Conservation (phyloP, 1,140 invertebrate genomes). For the Catajapyx aquilonaris region DNA sequence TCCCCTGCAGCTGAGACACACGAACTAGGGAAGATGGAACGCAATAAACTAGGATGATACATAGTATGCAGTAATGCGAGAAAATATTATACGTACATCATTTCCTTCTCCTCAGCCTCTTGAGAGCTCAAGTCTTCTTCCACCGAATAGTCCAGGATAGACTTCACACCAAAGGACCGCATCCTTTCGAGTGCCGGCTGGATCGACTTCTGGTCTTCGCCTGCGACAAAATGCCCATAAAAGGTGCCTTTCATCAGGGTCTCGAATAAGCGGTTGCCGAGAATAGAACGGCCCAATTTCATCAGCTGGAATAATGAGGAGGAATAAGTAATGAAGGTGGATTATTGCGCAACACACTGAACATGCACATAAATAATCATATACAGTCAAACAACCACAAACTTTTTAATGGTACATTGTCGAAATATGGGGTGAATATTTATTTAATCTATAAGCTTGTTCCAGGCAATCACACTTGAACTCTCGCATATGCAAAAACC, state of each 20-base stretch:
- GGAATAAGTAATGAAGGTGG: no score
- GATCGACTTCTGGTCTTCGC: constrained; percentile 73
- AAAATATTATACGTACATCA: constrained; percentile 43
- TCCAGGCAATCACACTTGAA: no score
- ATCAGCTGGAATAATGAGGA: constrained; percentile 46
- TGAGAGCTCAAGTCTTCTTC: constrained; percentile 90
- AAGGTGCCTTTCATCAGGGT: constrained; percentile 83
- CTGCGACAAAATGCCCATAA: constrained; percentile 97
- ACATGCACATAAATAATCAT: no score
- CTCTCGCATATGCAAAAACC: no score
- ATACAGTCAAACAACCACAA: no score
- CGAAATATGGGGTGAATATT: no score
- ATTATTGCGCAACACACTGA: no score
- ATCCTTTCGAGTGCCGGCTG: constrained; percentile 62
- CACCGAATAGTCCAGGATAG: constrained; percentile 95
- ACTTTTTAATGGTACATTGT: no score
- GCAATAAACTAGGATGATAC: neutral
- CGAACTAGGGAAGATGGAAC: constrained; percentile 9
- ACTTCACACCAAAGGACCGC: constrained; percentile 88
- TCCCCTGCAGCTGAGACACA: constrained; percentile 8
- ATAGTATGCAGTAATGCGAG: neutral
- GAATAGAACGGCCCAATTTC: constrained; percentile 51
- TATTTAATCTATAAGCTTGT: no score
- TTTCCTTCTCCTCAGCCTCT: constrained; percentile 71
- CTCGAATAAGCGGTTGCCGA: constrained; percentile 71